These are phyloP conservation scores for Ligdia adustata DNA, from an alignment of 2,888 invertebrate genomes.

Conservation along the genomic window DNA sequence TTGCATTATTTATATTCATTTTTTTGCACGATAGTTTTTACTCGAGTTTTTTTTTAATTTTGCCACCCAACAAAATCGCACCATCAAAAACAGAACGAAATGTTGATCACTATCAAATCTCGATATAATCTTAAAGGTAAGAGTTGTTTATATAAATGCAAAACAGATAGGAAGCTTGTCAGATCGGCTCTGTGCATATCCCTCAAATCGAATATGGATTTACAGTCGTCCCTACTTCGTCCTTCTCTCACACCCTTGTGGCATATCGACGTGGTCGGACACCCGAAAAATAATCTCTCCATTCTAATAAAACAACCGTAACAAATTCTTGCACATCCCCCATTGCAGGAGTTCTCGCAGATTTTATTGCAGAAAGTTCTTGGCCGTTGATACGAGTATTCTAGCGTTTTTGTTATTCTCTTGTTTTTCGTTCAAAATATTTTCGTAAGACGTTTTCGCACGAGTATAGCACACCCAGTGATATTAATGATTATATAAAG, in stretches of 20 bases:
- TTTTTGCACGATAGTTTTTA: no score
- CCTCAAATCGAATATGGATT: constrained; percentile 83
- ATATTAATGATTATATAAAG: no score
- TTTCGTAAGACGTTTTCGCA: no score
- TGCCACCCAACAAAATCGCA: no score
- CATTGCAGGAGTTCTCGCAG: constrained; percentile 8
- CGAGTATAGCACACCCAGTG: no score
- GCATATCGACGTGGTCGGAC: constrained; percentile 72
- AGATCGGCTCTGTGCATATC: constrained; percentile 79
- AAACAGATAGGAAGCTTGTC: constrained; percentile 83
- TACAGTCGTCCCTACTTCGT: constrained; percentile 73
- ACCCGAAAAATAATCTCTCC: constrained; percentile 75
- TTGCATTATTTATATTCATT: no score
- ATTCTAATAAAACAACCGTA: constrained; percentile 49
- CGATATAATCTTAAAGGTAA: constrained; percentile 63
- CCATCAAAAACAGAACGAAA: constrained; percentile 1
- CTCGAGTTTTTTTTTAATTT: no score
- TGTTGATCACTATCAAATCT: constrained; percentile 51
- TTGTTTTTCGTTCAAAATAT: constrained; percentile 10
- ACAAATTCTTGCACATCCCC: constrained; percentile 39
- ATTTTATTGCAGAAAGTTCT: constrained; percentile 18
- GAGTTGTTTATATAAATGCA: constrained; percentile 84
- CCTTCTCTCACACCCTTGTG: constrained; percentile 64
- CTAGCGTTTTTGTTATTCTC: constrained; percentile 10
- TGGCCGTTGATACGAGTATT: constrained; percentile 2